Percentiles rank a stretch among this genome's conserved stretches.
Evolutionary conservation across 2,888 invertebrate genomes (phyloP).

Genomic region (Drosophila hamatofila): DNA sequence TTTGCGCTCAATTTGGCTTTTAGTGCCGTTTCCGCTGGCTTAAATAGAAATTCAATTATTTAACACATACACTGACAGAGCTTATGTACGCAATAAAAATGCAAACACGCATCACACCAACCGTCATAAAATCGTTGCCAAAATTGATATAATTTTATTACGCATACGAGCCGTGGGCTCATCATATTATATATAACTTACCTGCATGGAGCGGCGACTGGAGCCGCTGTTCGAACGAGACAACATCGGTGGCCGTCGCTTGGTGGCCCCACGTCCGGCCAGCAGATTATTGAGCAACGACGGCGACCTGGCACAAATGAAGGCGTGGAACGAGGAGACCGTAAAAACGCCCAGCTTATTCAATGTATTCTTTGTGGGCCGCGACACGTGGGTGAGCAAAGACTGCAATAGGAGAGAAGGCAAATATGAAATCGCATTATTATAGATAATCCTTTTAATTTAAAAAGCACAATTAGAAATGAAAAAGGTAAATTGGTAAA

Average conservation of each 20-base stretch:
- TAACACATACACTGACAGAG: constrained; percentile 25
- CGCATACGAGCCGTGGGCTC: constrained; percentile 57
- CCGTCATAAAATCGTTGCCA: constrained; percentile 59
- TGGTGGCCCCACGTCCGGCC: constrained; percentile 95
- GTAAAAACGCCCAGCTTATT: constrained; percentile 98
- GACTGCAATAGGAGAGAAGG: constrained; percentile 89
- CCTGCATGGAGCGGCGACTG: constrained; percentile 94
- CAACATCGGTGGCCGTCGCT: constrained; percentile 94
- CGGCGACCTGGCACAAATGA: constrained; percentile 98
- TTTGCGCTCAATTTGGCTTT: constrained; percentile 72
- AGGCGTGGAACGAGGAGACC: constrained; percentile 98
- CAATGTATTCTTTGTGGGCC: constrained; percentile 96
- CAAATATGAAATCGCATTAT: not conserved
- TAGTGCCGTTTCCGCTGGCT: constrained; percentile 75
- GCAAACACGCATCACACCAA: constrained; percentile 22
- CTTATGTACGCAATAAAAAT: constrained; percentile 48
- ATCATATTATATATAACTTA: constrained; percentile 80
- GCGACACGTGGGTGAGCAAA: constrained; percentile 96
- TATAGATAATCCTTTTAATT: not conserved
- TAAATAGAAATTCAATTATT: constrained; percentile 75
- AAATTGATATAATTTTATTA: constrained; percentile 77
- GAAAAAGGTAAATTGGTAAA: too few relatives aligned
- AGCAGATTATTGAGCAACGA: constrained; percentile 95
- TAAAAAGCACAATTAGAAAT: not conserved
- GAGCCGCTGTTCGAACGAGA: constrained; percentile 96